These are phyloP conservation scores for Odontocolon sp. DNA, from an alignment of 2,888 invertebrate species.

Conservation along the genomic window DNA sequence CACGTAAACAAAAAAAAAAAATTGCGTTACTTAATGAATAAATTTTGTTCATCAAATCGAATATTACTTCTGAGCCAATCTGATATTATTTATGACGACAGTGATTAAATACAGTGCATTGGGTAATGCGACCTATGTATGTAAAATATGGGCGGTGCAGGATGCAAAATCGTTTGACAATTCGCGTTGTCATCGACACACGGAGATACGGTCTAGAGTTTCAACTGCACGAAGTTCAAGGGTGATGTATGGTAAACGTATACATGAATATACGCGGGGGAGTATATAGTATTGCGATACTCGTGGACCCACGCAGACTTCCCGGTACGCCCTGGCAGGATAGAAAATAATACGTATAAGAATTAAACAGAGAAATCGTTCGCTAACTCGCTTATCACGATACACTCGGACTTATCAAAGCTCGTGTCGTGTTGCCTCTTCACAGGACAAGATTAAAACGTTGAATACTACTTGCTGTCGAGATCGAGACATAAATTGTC, in stretches of 20 bases:
- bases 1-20: too few species aligned
- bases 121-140: conserved; percentile 53
- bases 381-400: conserved; percentile 43
- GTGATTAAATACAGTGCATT: conserved; percentile 5
- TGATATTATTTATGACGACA: too few species aligned
- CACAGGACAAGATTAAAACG: conserved; percentile 47
- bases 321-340: conserved; percentile 19
- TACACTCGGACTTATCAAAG: conserved; percentile 44
- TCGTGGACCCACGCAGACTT: conserved; percentile 50
- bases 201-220: conserved; percentile 46
- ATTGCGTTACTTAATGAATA: too few species aligned
- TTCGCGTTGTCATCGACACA: conserved; percentile 76
- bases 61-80: too few species aligned
- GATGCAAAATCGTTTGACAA: conserved; percentile 69
- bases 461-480: conserved; percentile 2
- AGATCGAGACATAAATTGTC: conserved; percentile 46
- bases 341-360: too few species aligned
- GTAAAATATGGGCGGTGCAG: conserved; percentile 71
- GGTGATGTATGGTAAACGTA: conserved; percentile 39
- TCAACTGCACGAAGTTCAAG: conserved; percentile 38
- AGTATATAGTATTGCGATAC: not conserved
- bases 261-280: conserved; percentile 38
- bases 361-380: conserved; percentile 23
- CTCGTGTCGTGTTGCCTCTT: conserved; percentile 42
- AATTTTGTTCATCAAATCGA: too few species aligned